phyloP scores from a whole-genome alignment of 2,113 vertebrate species.

The Saccopteryx bilineata region DNA sequence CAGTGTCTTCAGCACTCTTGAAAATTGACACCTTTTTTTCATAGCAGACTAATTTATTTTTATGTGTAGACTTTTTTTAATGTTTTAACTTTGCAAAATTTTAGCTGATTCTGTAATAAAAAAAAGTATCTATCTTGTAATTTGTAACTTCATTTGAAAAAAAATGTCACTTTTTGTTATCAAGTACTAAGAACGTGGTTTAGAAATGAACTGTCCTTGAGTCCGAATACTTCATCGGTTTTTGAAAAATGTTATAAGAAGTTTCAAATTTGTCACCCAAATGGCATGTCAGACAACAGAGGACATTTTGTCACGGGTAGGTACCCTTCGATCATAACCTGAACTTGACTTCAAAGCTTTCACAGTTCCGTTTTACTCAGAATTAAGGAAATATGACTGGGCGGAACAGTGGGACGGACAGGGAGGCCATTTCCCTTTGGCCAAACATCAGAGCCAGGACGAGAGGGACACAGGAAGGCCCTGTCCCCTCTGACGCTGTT shows the following conservation, averaged over 20 bases:
- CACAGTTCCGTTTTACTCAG: conserved; percentile 53
- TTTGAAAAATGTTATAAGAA: conserved; percentile 68
- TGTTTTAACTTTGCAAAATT: conserved; percentile 2
- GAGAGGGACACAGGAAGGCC: rapidly evolving
- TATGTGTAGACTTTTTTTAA: neutral
- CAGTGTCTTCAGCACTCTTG: neutral
- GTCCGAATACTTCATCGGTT: conserved; percentile 25
- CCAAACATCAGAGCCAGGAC: neutral
- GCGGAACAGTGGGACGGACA: neutral
- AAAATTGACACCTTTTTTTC: neutral
- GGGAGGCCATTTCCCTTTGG: neutral
- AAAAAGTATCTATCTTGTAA: neutral
- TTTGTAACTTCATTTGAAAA: neutral
- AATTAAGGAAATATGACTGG: conserved; percentile 15
- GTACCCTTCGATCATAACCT: conserved; percentile 62
- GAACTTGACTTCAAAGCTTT: conserved; percentile 54
- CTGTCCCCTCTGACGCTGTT: too few species aligned
- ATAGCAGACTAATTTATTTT: neutral
- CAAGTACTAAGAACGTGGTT: neutral
- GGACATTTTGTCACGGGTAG: neutral
- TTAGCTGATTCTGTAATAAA: neutral
- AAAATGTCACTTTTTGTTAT: neutral
- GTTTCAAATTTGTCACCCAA: conserved; percentile 75
- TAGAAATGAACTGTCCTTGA: conserved; percentile 62
- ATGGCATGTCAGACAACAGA: conserved; percentile 71